Conservation (phyloP, 2,888 invertebrate species). For the Chrysolina haemoptera region DNA sequence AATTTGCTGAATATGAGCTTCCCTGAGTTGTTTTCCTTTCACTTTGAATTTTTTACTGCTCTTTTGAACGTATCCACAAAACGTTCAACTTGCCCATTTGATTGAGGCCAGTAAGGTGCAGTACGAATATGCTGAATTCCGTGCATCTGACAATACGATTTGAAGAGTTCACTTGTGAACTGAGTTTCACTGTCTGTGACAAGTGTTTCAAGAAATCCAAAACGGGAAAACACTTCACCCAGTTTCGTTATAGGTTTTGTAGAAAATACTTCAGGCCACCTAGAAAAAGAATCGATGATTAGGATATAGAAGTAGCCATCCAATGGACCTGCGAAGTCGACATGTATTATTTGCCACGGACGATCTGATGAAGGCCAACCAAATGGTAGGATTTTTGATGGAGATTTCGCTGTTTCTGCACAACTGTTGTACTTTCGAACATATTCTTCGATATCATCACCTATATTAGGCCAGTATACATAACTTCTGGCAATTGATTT, state of each 20-base stretch:
- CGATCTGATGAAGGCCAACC: too few relatives aligned
- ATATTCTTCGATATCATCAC: too few relatives aligned
- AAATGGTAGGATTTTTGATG: too few relatives aligned
- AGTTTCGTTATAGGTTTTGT: neutral
- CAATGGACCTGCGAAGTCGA: conserved; percentile 29
- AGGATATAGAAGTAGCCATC: neutral
- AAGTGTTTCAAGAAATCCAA: neutral
- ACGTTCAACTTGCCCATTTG: conserved; percentile 5
- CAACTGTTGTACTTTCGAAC: too few relatives aligned
- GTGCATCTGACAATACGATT: neutral
- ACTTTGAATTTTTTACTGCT: neutral
- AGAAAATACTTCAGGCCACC: neutral
- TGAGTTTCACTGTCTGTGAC: neutral
- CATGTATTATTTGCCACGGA: conserved; percentile 26
- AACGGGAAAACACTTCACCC: neutral
- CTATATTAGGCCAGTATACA: too few relatives aligned
- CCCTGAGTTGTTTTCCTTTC: neutral
- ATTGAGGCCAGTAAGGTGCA: conserved; percentile 7
- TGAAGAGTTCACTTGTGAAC: neutral
- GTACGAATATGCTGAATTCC: neutral
- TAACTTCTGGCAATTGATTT: conserved; percentile 18
- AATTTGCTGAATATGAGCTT: neutral
- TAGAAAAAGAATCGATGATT: neutral
- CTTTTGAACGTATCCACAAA: conserved; percentile 13
- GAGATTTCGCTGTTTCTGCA: too few relatives aligned